phyloP scores from a whole-genome alignment of 2,797 vertebrate genomes.

The Euthynnus affinis region DNA sequence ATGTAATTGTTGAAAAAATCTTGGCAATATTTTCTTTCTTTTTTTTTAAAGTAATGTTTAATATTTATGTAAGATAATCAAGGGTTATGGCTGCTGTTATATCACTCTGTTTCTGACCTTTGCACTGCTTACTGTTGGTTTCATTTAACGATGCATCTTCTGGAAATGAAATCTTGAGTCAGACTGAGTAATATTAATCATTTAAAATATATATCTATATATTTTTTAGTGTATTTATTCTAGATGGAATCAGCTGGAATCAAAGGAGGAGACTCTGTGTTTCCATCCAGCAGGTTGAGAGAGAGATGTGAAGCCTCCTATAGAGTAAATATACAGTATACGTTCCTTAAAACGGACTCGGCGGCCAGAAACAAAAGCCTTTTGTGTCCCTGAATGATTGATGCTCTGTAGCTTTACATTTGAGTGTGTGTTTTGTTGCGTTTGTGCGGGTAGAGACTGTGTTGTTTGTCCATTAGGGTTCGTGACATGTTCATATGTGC shows the following conservation, averaged over 20 bases:
- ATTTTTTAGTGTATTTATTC: too few species aligned
- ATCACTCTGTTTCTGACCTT: background rate
- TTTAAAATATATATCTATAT: too few species aligned
- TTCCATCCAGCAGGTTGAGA: background rate
- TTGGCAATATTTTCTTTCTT: background rate
- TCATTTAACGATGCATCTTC: background rate
- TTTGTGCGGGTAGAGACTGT: slow-evolving; percentile 26
- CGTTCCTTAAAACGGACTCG: background rate
- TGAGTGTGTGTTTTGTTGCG: slow-evolving; percentile 44
- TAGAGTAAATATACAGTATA: slow-evolving; percentile 27
- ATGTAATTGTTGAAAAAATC: background rate
- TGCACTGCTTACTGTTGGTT: background rate
- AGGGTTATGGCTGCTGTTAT: background rate
- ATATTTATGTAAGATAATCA: background rate
- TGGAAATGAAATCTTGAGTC: background rate
- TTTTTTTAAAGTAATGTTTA: background rate
- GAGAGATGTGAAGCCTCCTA: slow-evolving; percentile 11
- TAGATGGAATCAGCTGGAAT: background rate
- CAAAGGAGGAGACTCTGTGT: background rate
- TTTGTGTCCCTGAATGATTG: slow-evolving; percentile 46
- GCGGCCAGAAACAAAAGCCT: slow-evolving; percentile 40
- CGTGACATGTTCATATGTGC: slow-evolving; percentile 30
- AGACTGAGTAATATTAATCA: background rate
- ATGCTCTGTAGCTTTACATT: slow-evolving; percentile 40
- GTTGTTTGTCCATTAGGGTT: slow-evolving; percentile 50